Evolutionary conservation across 53 echinoderm and acorn worm species (phyloP), one percentile per base, ranked within the genome.

Genomic region (Pentamera pediparva): DNA sequence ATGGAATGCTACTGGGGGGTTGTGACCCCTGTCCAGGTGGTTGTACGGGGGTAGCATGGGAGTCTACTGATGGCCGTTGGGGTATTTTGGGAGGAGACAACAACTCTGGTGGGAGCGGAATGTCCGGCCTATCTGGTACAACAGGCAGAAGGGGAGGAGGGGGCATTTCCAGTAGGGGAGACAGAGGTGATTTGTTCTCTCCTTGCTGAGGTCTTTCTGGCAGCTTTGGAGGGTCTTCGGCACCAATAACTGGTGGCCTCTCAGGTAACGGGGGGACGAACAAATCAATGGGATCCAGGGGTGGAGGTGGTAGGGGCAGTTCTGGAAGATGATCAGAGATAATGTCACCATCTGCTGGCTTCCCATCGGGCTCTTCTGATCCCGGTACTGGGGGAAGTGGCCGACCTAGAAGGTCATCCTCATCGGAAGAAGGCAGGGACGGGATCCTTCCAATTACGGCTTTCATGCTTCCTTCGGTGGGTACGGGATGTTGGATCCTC

Each of bases 161-260:
- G n/a, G n/a, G n/a, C n/a, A n/a, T n/a, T n/a, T n/a, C n/a, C n/a
- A n/a, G n/a, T n/a, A n/a, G n/a, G n/a, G n/a, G n/a, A n/a, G n/a
- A n/a, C n/a, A n/a, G n/a, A n/a, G n/a, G n/a, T n/a, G n/a, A n/a
- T n/a, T n/a, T n/a, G n/a, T n/a, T n/a, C n/a, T n/a, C n/a, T n/a
- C n/a, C n/a, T n/a, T n/a, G n/a, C n/a, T n/a, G 3, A 21, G 45
- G 29, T 25, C 45, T 67, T 25, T 39, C 43, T 67, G 67, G 45
- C 30, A 67, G 12, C 41, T 28, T 43, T 67, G 67, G 67, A 43
- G 67, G 67, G 45, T 67, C 67, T 26, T 67, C 67, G 25, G 45
- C 43, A 20, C 67, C 67, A 67, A 67, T 61, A 5, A 35, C 45
- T 35, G 65, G 39, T 19, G 65, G 65, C 25, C 65, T 65, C 22